Evolutionary conservation across 2,113 vertebrate species (phyloP).

Genomic region (Thomomys bottae): DNA sequence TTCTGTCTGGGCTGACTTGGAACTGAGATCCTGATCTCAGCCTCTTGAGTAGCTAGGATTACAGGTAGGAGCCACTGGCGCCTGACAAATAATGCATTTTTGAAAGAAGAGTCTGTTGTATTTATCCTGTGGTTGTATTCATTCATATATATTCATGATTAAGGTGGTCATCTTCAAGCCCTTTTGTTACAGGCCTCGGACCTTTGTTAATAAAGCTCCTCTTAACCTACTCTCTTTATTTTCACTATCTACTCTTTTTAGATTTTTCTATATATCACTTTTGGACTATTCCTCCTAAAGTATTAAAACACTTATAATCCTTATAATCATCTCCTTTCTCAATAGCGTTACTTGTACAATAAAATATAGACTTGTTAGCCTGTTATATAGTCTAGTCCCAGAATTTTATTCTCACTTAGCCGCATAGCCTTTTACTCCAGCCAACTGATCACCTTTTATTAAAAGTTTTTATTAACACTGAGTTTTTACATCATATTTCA

Average conservation of each 20-base stretch:
- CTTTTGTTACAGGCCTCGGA: background rate
- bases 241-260: background rate
- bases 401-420: background rate
- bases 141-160: background rate
- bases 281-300: background rate
- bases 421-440: background rate
- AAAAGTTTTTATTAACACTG: no score
- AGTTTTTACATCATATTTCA: no score
- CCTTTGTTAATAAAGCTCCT: background rate
- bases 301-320: background rate
- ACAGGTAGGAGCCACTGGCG: no score
- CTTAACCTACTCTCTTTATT: background rate
- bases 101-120: background rate
- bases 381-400: background rate
- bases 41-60: no score
- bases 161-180: background rate
- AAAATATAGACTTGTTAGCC: background rate
- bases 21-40: no score
- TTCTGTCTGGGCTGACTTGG: no score
- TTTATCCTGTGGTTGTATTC: constrained; percentile 28
- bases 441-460: background rate
- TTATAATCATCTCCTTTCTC: background rate
- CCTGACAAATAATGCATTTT: background rate
- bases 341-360: background rate
- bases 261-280: background rate